Conservation (phyloP, 2,113 vertebrate genomes). For the human region GRCh38 chr19:36516501-36517000, state of each 20-base stretch:
- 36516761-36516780: too few relatives aligned
- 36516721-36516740: fast-evolving
- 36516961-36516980: background rate
- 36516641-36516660: too few relatives aligned
- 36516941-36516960: background rate
- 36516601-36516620: too few relatives aligned
- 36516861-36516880: too few relatives aligned
- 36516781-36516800: too few relatives aligned
- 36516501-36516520: background rate
- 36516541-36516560: background rate
- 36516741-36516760: too few relatives aligned
- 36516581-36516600: background rate
- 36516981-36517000: background rate
- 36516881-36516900: background rate
- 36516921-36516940: background rate
- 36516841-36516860: too few relatives aligned
- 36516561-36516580: background rate
- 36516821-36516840: too few relatives aligned
- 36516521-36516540: background rate
- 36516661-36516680: fast-evolving
- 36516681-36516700: too few relatives aligned
- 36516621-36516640: too few relatives aligned
- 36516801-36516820: too few relatives aligned
- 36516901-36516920: background rate
- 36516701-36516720: too few relatives aligned